Percentiles rank a stretch among this genome's conserved stretches.
phyloP scores from a whole-genome alignment of 1,140 invertebrate species.

The Planococcus citri region DNA sequence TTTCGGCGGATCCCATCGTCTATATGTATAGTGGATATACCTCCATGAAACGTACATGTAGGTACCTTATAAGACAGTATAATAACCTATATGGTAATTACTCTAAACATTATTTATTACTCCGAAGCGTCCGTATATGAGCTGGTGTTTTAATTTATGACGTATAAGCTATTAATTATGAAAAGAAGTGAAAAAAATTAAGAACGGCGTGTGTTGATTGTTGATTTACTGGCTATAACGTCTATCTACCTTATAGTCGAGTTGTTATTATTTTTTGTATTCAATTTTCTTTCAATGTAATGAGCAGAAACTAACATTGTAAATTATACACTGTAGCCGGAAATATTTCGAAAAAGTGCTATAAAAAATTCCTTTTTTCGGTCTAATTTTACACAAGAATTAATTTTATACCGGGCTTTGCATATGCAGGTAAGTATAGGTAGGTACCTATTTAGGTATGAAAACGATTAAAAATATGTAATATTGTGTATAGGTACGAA shows the following conservation, averaged over 20 bases:
- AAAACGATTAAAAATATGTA: too few relatives aligned
- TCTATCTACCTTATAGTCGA: not conserved
- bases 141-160: conserved; percentile 7
- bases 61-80: not conserved
- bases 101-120: conserved; percentile 8
- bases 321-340: not conserved
- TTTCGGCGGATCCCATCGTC: not conserved
- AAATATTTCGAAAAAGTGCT: not conserved
- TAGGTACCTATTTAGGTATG: too few relatives aligned
- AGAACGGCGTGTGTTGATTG: not conserved
- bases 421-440: too few relatives aligned
- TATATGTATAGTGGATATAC: too few relatives aligned
- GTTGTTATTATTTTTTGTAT: conserved; percentile 9
- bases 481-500: too few relatives aligned
- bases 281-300: conserved; percentile 8
- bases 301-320: conserved; percentile 1
- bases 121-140: not conserved
- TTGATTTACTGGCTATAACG: conserved; percentile 3
- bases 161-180: conserved; percentile 7
- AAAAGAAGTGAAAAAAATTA: not conserved
- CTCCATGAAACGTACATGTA: not conserved
- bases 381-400: not conserved
- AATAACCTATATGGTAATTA: conserved; percentile 8
- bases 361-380: not conserved
- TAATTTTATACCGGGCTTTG: not conserved